phyloP scores from a whole-genome alignment of 2,113 vertebrate genomes.

The Chaetops frenatus region DNA sequence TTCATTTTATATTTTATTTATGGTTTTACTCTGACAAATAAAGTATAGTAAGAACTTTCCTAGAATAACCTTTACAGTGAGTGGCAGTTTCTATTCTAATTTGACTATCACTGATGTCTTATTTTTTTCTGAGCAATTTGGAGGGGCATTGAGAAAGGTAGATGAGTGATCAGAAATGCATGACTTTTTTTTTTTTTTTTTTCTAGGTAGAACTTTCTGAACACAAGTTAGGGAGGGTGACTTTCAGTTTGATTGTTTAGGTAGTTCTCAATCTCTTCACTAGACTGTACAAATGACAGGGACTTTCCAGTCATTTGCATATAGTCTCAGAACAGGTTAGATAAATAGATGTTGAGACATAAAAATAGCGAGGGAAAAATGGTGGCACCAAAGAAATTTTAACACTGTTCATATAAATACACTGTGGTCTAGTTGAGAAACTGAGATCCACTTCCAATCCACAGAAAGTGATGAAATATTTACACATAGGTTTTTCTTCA shows the following conservation, averaged over 20 bases:
- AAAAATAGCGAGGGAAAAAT: constrained; percentile 58
- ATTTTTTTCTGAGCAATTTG: background rate
- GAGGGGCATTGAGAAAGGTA: background rate
- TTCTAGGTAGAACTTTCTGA: background rate
- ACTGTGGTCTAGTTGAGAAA: background rate
- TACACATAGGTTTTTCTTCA: background rate
- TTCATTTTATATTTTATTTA: background rate
- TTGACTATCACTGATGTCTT: background rate
- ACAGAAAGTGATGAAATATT: background rate
- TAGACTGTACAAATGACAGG: constrained; percentile 59
- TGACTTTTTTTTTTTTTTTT: background rate
- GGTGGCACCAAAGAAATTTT: background rate
- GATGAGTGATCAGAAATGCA: background rate
- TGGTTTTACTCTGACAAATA: background rate
- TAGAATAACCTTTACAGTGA: background rate
- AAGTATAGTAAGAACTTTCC: background rate
- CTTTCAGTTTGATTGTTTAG: constrained; percentile 47
- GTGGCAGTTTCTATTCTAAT: background rate
- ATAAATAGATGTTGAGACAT: constrained; percentile 40
- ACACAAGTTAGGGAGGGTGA: background rate
- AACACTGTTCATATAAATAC: background rate
- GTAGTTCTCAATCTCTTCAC: constrained; percentile 34
- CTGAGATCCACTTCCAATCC: background rate
- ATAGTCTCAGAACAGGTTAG: constrained; percentile 59
- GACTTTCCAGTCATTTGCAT: constrained; percentile 80